Evolutionary conservation across 2,888 invertebrate genomes (phyloP), one percentile per base, ranked within the genome.

Genomic region (Lymantria dispar): DNA sequence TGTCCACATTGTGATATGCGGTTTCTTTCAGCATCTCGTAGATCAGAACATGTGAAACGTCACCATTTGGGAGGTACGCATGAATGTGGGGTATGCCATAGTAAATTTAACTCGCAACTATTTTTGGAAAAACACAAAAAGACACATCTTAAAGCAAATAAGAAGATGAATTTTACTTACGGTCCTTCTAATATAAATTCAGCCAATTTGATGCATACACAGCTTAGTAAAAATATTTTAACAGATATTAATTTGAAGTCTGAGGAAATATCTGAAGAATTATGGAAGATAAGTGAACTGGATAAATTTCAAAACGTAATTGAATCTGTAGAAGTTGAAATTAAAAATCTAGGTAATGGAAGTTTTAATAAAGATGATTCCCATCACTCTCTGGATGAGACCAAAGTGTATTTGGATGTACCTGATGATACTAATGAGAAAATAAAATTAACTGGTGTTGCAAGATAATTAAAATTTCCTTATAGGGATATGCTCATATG

Each of bases 11-110:
- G 88, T 58, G 78, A 83, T 10, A 64, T 61, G 1, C 66, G 68
- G 13, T 88, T 87, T 47, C 54, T 87, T 2, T 87, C 87, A 1
- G 74, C 85, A 0, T 87, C 88, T 0, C 72, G 87, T 31, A 71
- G 82, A 60, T 69, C 80, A 1, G 80, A 80, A 22, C 88, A 88
- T 65, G 58, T 80, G 0, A 85, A 80, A 66, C 70, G 77, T 11
- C 76, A 80, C 12, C 87, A 88, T 50, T 48, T 64, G 7, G 71
- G 70, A 43, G 73, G 72, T 1, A 66, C 64, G 13, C 59, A 76
- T 10, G 68, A 82, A 64, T 87, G 87, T 71, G 70, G 83, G 7
- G 51, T 78, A 29, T 87, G 87, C 44, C 68, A 78, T 14, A 66
- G 67, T 36, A 84, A 78, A 62, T 87, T 86, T 47, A 77, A 63